Conservation (phyloP, 2,888 invertebrate genomes). For the Saturnia japonica region DNA sequence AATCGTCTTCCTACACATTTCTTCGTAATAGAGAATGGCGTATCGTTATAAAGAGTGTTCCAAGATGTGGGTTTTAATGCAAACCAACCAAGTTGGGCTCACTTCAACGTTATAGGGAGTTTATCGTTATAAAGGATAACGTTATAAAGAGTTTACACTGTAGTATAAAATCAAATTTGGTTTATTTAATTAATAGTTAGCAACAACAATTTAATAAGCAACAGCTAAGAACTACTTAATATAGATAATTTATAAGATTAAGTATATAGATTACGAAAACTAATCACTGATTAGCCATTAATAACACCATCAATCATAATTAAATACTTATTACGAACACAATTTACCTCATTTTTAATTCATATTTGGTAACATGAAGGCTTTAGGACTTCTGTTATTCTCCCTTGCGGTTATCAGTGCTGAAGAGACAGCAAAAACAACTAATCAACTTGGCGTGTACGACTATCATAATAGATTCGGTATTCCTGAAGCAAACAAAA, state of each 20-base stretch:
- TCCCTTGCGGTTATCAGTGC: neutral
- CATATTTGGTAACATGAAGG: constrained; percentile 13
- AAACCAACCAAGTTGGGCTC: no score
- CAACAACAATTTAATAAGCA: neutral
- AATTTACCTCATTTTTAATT: neutral
- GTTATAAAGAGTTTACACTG: no score
- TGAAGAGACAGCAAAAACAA: constrained; percentile 11
- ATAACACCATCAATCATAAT: neutral
- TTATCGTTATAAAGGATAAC: no score
- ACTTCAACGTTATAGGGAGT: no score
- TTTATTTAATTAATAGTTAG: neutral
- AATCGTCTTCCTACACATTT: no score
- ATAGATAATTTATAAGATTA: constrained; percentile 11
- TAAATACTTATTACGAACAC: constrained; percentile 6
- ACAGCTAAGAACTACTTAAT: neutral
- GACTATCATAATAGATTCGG: constrained; percentile 45
- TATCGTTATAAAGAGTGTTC: no score
- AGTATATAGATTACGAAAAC: constrained; percentile 4
- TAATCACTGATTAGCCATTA: constrained; percentile 2
- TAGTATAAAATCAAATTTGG: neutral
- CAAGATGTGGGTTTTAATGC: no score
- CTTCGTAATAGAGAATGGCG: no score
- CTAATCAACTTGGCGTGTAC: constrained; percentile 36
- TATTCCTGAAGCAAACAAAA: constrained; percentile 44
- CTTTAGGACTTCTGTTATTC: constrained; percentile 10